Conservation (phyloP, 2,797 vertebrate species). For the Crocodylus rhombifer region DNA sequence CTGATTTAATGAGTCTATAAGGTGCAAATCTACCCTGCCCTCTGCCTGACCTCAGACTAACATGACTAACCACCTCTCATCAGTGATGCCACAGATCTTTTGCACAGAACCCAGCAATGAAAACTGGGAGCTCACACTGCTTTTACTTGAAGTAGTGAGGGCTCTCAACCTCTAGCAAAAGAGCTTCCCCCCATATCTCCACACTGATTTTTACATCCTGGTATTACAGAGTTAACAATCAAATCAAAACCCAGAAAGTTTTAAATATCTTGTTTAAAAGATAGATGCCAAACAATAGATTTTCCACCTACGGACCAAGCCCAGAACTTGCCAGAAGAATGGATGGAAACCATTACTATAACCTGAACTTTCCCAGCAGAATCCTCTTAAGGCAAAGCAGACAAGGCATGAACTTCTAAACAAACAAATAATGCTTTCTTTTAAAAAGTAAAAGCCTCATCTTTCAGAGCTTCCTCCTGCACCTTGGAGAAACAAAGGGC, state of each 20-base stretch:
- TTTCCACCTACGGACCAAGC: no score
- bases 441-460: background rate
- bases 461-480: background rate
- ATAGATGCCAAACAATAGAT: no score
- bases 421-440: background rate
- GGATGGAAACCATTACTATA: background rate
- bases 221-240: background rate
- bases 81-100: background rate
- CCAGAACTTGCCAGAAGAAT: background rate
- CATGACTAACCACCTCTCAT: no score
- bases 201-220: background rate
- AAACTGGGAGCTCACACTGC: background rate
- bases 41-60: no score
- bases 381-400: background rate
- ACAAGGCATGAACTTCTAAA: background rate
- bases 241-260: background rate
- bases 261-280: background rate
- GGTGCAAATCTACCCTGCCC: no score
- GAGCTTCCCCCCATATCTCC: background rate
- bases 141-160: background rate
- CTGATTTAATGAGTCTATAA: no score
- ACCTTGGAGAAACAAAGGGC: background rate
- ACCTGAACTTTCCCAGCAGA: background rate
- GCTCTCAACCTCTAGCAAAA: background rate
- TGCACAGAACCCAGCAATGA: background rate